These are phyloP conservation scores for Drosophila ogumai DNA, from an alignment of 1,140 invertebrate genomes.

Conservation along the genomic window DNA sequence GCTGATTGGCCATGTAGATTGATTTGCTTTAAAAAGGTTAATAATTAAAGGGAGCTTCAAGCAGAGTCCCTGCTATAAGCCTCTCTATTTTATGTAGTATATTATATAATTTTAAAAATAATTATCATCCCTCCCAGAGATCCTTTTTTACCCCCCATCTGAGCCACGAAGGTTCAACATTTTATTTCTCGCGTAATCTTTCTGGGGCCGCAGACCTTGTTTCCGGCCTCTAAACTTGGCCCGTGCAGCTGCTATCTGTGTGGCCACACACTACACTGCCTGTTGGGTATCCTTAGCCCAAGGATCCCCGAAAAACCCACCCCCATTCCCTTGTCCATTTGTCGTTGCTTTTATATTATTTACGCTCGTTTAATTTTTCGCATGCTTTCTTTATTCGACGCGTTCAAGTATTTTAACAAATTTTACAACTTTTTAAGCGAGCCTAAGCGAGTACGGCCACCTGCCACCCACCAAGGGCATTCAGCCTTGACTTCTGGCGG, in stretches of 20 bases:
- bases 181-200: slow-evolving; percentile 24
- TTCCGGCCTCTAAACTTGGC: background rate
- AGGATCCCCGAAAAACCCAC: background rate
- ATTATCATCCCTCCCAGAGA: background rate
- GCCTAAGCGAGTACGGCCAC: slow-evolving; percentile 38
- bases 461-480: slow-evolving; percentile 4
- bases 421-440: slow-evolving; percentile 75
- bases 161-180: background rate
- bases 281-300: background rate
- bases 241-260: slow-evolving; percentile 30
- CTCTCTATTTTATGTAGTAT: background rate
- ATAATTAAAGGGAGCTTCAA: background rate
- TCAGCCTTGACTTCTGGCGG: slow-evolving; percentile 57
- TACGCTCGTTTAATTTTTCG: slow-evolving; percentile 73
- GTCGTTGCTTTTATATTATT: slow-evolving; percentile 67
- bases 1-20: slow-evolving; percentile 3
- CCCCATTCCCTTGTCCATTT: slow-evolving; percentile 43
- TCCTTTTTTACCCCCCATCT: background rate
- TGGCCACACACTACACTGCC: background rate
- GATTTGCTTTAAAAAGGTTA: background rate
- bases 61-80: background rate
- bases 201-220: background rate
- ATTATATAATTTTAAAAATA: background rate
- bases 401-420: slow-evolving; percentile 71
- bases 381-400: slow-evolving; percentile 50